Evolutionary conservation across 1,140 invertebrate genomes (phyloP).

Genomic region (Trichomalopsis sarcophagae): DNA sequence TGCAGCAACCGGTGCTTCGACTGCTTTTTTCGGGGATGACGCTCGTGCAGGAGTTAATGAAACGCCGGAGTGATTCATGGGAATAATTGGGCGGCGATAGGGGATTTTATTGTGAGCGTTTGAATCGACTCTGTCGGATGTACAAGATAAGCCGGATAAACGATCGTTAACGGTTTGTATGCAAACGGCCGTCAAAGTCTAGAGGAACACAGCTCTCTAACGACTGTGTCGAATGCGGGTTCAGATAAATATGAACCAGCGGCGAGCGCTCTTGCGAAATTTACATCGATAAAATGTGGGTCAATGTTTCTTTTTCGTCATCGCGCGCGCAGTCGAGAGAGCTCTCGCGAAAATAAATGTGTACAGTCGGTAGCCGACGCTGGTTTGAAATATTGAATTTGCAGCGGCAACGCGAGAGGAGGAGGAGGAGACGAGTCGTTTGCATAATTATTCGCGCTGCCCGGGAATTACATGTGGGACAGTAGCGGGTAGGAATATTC

Average conservation of each 20-base stretch:
- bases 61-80: background rate
- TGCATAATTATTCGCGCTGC: constrained; percentile 4
- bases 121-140: background rate
- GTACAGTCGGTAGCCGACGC: background rate
- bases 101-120: background rate
- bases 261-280: constrained; percentile 17
- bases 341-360: constrained; percentile 18
- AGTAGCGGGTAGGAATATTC: background rate
- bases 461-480: background rate
- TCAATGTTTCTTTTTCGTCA: constrained; percentile 15
- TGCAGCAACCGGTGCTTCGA: background rate
- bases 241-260: background rate
- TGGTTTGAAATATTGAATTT: constrained; percentile 5
- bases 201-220: background rate
- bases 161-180: background rate
- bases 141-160: background rate
- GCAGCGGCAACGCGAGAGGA: background rate
- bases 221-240: background rate
- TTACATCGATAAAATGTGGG: constrained; percentile 31
- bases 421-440: background rate
- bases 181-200: background rate
- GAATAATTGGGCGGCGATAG: background rate
- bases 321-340: background rate
- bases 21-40: background rate
- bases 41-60: background rate